Base-by-base conservation (phyloP, 2,797 vertebrate genomes). In the Tadarida brasiliensis region DNA sequence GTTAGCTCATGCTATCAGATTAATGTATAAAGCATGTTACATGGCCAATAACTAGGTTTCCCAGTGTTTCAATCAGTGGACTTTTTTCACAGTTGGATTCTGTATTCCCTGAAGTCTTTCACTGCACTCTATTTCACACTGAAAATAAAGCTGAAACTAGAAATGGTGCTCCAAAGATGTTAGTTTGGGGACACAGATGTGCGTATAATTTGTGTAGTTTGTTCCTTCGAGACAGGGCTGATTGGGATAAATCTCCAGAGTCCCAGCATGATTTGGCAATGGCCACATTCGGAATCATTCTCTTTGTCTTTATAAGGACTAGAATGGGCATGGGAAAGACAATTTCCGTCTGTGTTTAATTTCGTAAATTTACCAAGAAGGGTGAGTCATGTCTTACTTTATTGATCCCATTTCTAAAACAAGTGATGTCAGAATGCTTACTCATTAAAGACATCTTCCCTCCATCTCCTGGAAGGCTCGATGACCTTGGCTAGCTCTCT, bases 371-470 rank as follows among this genome's bases (percentile, higher is more conserved):
- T 91, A 86, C 47, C 76, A 90, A 94, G 56, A 94, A 95, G 57
- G 4, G 49, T 95, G 91, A 94, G 57, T 94, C 81, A 90, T 90
- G 26, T 61, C 76, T 93, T 92, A 61, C 67, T 94, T 96, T 93
- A 91, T 92, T 93, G 68, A 96, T 92, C 73, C 77, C 90, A 92
- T 82, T 61, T 94, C 90, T 95, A 86, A 96, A 97, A 96, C 87
- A 94, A 92, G n/a, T 91, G 90, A 90, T 88, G 70, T 95, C 90
- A 86, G 90, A 85, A 96, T 83, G 91, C 84, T 97, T 96, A 87
- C 78, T 98, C 87, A 96, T 78, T 28, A 87, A 82, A 91, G 63
- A 30, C 71, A 30, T 77, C 86, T 94, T 39, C 59, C 44, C 14
- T 68, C 67, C 83, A 86, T 73, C 33, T 94, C n/a, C 35, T 19